Base-by-base conservation (phyloP, 2,113 vertebrate species). In the Trochalopteron elliotii region DNA sequence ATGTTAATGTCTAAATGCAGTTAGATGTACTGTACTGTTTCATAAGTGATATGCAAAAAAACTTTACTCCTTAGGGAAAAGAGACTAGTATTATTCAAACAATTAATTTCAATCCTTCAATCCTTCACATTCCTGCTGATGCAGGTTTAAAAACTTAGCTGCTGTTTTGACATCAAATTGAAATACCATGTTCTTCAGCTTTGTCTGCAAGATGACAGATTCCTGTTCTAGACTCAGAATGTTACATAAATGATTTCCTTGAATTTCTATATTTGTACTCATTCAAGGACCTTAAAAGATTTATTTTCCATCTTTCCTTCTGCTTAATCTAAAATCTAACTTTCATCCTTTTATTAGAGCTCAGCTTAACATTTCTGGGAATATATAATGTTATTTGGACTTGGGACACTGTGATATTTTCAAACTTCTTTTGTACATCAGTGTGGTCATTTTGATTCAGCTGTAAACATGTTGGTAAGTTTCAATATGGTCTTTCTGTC, bases 1-100 rank as follows among this genome's bases (percentile, higher is more conserved):
- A 94, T 93, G 74, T 28, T 92, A 93, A 95, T 91, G 64, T 96
- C 57, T 97, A 94, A 96, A 94, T 80, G 89, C 68, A 81, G 53
- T 81, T 88, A 88, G 44, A 93, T 64, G 20, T 91, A 90, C 64
- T 61, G 24, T 47, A 84, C 30, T 72, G 61, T 82, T 92, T 93
- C 79, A 65, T 70, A 96, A 96, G 55, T 77, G 59, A 74, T 84
- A 63, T 33, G 74, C 67, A 86, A 86, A 93, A 93, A 94, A 94
- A 1, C 42, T 76, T 95, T 64, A 68, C 8, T 96, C 83, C 77
- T n/a, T 45, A 55, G 67, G 74, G 90, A 81, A 68, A 83, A 68
- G 30, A 39, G 10, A 75, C 33, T 79, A 55, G 15, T 55, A 53
- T 70, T 75, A 94, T 71, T 96, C 82, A 86, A 78, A 78, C 40